Evolutionary conservation across 2,113 vertebrate genomes (phyloP).

Genomic region (Corythaixoides concolor): DNA sequence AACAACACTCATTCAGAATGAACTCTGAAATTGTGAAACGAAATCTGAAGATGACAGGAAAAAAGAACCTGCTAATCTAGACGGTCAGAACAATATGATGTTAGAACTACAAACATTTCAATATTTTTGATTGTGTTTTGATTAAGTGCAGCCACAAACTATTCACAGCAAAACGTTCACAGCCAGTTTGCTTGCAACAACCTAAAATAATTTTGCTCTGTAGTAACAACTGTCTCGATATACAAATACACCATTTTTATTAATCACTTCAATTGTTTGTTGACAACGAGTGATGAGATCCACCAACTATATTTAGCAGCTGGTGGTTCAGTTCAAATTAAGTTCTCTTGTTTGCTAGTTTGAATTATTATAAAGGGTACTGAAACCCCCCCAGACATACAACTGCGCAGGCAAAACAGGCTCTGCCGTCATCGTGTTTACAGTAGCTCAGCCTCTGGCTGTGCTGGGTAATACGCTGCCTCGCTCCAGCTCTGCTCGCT

Average conservation of each 20-base stretch:
- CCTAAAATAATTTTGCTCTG: neutral
- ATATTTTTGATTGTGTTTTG: neutral
- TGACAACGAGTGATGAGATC: neutral
- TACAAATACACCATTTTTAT: neutral
- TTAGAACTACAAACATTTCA: neutral
- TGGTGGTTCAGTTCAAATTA: neutral
- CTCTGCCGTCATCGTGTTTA: neutral
- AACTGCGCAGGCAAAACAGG: neutral
- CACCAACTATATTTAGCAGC: neutral
- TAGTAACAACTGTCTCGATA: neutral
- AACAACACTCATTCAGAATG: neutral
- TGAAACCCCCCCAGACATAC: neutral
- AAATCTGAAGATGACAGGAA: neutral
- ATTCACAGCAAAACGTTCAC: neutral
- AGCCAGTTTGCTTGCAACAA: neutral
- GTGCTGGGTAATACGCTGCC: neutral
- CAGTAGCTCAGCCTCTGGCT: neutral
- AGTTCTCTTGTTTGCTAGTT: neutral
- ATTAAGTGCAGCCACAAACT: neutral
- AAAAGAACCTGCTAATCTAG: neutral
- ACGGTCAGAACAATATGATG: neutral
- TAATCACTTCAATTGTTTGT: neutral
- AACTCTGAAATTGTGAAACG: constrained; percentile 1
- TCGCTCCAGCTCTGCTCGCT: neutral
- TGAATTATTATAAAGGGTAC: neutral